Evolutionary conservation across 1,140 invertebrate genomes (phyloP), one percentile per base, ranked within the genome.

Genomic region (Tetranychus cinnabarinus): DNA sequence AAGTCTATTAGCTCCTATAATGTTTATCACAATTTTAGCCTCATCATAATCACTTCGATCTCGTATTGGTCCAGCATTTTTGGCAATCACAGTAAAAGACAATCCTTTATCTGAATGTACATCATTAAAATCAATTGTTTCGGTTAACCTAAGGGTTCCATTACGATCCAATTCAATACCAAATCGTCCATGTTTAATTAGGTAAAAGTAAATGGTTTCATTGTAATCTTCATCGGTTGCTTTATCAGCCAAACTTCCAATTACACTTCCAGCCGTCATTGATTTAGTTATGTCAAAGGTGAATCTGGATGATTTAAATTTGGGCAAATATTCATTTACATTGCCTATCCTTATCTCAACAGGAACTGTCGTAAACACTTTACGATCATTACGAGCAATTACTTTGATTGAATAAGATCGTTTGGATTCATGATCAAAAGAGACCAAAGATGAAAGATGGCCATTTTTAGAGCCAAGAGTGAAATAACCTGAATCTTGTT

Each of bases 1-100:
- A 3, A 90, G 88, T 76, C 95, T 89, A 69, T 95, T 95, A 4
- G 89, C 88, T 72, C 95, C 90, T 75, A 92, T 86, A 59, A 95
- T 86, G 1, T 83, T 85, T 61, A 96, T 84, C 36, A 88, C 86
- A 0, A 96, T 84, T 72, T 88, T 86, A 4, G 89, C 89, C 71
- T 89, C 87, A 70, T 95, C 90, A 0, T 88, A 93, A 68, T 96
- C 90, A 72, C 6, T 23, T 33, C 95, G 92, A 8, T 88, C 88
- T 48, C 82, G 77, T 62, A 95, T 90, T 36, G 87, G 85, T 8
- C 90, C 90, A 52, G 79, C 80, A 71, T 97, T 96, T 74, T 96
- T 97, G 0, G 90, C 90, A 76, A 96, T 79, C 0, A 93, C 88
- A 0, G 86, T 90, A 5, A 96, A 73, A 1, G 88, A 4, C 15